These are phyloP conservation scores for Podarcis lilfordi DNA, from an alignment of 2,797 vertebrate genomes.

Conservation along the genomic window DNA sequence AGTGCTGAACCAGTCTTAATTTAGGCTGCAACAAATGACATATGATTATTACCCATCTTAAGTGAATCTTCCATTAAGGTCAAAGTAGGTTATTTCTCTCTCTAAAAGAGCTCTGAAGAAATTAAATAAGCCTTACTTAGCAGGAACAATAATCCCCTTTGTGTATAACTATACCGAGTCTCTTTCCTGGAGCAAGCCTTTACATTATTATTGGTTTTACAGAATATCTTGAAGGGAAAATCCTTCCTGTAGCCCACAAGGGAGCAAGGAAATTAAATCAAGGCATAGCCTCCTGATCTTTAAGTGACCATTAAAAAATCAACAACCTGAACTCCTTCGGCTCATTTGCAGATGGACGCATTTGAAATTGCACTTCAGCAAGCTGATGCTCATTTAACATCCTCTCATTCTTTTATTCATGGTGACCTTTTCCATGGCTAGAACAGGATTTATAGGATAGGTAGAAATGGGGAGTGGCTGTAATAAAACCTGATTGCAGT, in stretches of 20 bases:
- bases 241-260: not conserved
- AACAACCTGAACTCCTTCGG: slow-evolving; percentile 38
- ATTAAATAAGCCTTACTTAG: slow-evolving; percentile 29
- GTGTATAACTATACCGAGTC: not conserved
- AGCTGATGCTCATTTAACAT: slow-evolving; percentile 47
- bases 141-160: slow-evolving; percentile 15
- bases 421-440: slow-evolving; percentile 8
- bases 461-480: slow-evolving; percentile 14
- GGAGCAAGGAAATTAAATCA: slow-evolving; percentile 34
- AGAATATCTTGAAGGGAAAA: slow-evolving; percentile 34
- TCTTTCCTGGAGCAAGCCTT: slow-evolving; percentile 20
- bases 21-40: not conserved
- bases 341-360: slow-evolving; percentile 43
- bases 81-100: slow-evolving; percentile 13
- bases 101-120: not conserved
- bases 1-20: slow-evolving; percentile 4
- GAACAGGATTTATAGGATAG: slow-evolving; percentile 19
- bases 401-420: slow-evolving; percentile 22
- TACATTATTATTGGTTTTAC: slow-evolving; percentile 13
- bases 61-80: slow-evolving; percentile 25
- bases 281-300: slow-evolving; percentile 27
- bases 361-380: slow-evolving; percentile 47
- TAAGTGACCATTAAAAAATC: slow-evolving; percentile 34
- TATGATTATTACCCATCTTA: slow-evolving; percentile 5
- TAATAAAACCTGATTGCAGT: not conserved